Conservation (phyloP, 2,888 invertebrate genomes). For the Gari tellinella region DNA sequence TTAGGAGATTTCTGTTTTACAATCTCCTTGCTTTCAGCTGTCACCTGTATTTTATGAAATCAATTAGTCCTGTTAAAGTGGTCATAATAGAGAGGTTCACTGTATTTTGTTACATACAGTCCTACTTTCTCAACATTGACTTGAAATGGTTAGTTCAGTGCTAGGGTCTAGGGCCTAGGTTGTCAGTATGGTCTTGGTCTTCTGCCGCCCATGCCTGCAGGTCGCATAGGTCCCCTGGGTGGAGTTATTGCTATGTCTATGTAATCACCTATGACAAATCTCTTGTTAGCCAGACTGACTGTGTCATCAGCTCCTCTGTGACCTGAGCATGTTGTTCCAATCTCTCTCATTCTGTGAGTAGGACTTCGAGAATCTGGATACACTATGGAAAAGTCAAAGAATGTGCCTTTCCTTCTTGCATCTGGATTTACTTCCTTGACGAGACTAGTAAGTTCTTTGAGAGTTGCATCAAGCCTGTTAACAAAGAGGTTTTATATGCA, state of each 20-base stretch:
- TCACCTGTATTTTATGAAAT: too few relatives aligned
- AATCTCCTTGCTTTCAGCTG: too few relatives aligned
- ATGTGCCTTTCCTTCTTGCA: conserved; percentile 97
- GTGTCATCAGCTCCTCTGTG: conserved; percentile 97
- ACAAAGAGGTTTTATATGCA: too few relatives aligned
- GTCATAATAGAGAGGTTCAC: too few relatives aligned
- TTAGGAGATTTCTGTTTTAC: too few relatives aligned
- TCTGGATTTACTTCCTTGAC: conserved; percentile 99
- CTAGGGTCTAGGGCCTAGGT: too few relatives aligned
- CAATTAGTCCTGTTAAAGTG: too few relatives aligned
- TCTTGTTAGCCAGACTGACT: conserved; percentile 90
- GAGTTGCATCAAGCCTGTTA: conserved; percentile 91
- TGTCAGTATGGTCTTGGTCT: conserved; percentile 59
- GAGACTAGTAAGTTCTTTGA: conserved; percentile 97
- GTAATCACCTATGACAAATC: conserved; percentile 98
- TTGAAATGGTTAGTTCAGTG: too few relatives aligned
- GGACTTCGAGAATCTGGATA: conserved; percentile 84
- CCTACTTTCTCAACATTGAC: too few relatives aligned
- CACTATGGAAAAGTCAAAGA: conserved; percentile 97
- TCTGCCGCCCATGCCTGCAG: conserved; percentile 60
- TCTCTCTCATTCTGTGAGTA: conserved; percentile 91
- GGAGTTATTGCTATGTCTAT: conserved; percentile 95
- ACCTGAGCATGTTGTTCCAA: conserved; percentile 96
- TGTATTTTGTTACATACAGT: too few relatives aligned
- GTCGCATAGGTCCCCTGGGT: conserved; percentile 69